Evolutionary conservation across 2,113 vertebrate genomes (phyloP).

Genomic region (Pristiophorus japonicus): DNA sequence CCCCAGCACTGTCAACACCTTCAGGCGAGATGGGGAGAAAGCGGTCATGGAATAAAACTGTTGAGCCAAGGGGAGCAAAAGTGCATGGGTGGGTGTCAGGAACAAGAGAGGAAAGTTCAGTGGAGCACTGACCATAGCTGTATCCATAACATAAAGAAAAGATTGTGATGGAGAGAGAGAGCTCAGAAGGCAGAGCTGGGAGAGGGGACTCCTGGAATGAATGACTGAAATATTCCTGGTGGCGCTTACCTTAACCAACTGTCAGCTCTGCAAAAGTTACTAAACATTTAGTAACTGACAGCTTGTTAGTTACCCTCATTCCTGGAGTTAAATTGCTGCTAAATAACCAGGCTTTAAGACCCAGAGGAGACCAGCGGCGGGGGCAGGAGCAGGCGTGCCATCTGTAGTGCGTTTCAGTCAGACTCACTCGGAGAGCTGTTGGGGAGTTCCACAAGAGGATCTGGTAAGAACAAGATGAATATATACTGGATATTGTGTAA

Average conservation of each 20-base stretch:
- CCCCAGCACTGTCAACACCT: background rate
- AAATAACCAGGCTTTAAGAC: conserved; percentile 25
- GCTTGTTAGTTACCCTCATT: background rate
- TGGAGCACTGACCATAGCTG: background rate
- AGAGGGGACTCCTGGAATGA: no score
- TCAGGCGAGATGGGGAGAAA: background rate
- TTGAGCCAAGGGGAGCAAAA: background rate
- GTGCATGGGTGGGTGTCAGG: background rate
- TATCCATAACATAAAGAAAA: background rate
- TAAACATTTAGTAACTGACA: background rate
- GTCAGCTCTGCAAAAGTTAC: no score
- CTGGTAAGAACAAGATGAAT: conserved; percentile 19
- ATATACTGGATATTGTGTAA: background rate
- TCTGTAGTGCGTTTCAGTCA: conserved; percentile 25
- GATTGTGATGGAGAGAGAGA: background rate
- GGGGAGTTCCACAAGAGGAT: background rate
- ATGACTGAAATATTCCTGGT: background rate
- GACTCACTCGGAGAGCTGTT: background rate
- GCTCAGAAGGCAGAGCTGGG: background rate
- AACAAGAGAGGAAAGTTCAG: background rate
- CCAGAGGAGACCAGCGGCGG: background rate
- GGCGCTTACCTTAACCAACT: background rate
- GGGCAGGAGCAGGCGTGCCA: background rate
- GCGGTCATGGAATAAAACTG: background rate
- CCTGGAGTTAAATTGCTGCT: background rate